Percentiles rank a stretch among this genome's conserved stretches.
These are phyloP conservation scores for Poeciliopsis turneri DNA, from an alignment of 2,797 vertebrate genomes.

Conservation along the genomic window DNA sequence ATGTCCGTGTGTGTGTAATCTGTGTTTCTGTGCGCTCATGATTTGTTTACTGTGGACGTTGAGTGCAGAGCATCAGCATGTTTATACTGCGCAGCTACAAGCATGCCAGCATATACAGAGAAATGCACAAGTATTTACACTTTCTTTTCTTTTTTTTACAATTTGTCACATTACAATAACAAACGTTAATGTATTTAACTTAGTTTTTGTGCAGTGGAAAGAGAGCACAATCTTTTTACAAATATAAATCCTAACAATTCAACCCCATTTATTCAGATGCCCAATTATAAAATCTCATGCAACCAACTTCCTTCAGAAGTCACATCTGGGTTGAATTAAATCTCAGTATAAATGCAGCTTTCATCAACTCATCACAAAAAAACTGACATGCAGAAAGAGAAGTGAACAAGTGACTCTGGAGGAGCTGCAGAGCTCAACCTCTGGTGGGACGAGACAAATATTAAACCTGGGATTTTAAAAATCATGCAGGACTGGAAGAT, in stretches of 20 bases:
- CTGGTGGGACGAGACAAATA: background rate
- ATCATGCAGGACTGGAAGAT: background rate
- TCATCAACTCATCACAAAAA: background rate
- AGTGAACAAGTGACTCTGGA: background rate
- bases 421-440: background rate
- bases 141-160: background rate
- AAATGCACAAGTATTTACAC: background rate
- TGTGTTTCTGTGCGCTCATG: constrained; percentile 52
- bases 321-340: background rate
- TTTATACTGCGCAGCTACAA: constrained; percentile 43
- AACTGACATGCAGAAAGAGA: background rate
- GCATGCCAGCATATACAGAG: constrained; percentile 26
- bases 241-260: background rate
- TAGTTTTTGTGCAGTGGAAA: background rate
- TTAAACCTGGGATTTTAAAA: background rate
- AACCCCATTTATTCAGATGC: background rate
- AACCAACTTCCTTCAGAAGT: background rate
- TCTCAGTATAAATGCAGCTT: background rate
- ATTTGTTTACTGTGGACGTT: constrained; percentile 67
- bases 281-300: background rate
- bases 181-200: background rate
- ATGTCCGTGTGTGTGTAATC: constrained; percentile 68
- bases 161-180: background rate
- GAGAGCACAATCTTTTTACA: background rate
- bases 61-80: constrained; percentile 45